Base-by-base conservation (phyloP, 2,797 vertebrate genomes). In the Myotis myotis region DNA sequence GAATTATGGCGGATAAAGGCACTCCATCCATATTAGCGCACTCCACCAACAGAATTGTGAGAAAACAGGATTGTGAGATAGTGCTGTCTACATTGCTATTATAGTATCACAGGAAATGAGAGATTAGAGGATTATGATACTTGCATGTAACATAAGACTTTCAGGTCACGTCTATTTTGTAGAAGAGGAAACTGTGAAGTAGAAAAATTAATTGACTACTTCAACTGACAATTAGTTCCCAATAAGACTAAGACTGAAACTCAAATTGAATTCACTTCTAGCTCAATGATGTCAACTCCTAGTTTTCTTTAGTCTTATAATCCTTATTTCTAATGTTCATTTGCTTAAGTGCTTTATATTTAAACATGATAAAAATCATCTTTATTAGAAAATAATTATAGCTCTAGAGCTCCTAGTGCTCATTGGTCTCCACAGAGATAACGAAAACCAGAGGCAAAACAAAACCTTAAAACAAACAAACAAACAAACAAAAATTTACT, bases 341-440 rank as follows among this genome's bases (percentile, higher is more conserved):
- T 49, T 85, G 2, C 66, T 83, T 81, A 84, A 89, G 16, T 81
- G 1, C 2, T 55, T 68, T 90, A 3, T 13, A 44, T 62, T 83
- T 90, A 10, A 93, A 64, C 11, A 72, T 81, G 60, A 16, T 88
- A 71, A 85, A 89, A 72, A 25, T 80, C 11, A 70, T 64, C 30
- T 83, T 87, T 83, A 60, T 84, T 87, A 83, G 20, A 64, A 76
- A 94, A 70, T 16, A 92, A 55, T 60, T 86, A 33, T 44, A 89
- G 6, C 16, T 84, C 13, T 71, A 25, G 33, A 80, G 9, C 5
- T 72, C 17, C 90, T 71, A 33, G 22, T 47, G 36, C 6, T 70
- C 28, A 41, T 64, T 41, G 5, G 3, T 85, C 47, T 79, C 8
- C 74, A 72, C 2, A 55, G 47, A 81, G 19, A 51, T 41, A 47